Evolutionary conservation across 2,888 invertebrate species (phyloP).

Genomic region (Urechis unicinctus): DNA sequence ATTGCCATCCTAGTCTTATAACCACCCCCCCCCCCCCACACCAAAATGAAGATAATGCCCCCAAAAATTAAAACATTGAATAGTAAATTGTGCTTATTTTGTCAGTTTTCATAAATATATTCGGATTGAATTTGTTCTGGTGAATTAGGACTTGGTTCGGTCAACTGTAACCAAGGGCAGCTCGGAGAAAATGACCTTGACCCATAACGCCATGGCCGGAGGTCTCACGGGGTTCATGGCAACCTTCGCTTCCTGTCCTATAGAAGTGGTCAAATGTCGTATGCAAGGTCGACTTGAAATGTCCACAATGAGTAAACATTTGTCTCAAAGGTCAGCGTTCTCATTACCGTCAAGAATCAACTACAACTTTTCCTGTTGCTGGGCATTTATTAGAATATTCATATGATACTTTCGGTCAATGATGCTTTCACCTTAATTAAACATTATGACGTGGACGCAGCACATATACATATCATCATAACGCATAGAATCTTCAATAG

Average conservation of each 20-base stretch:
- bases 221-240: slow-evolving; percentile 8
- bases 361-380: not conserved
- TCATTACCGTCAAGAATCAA: not conserved
- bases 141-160: slow-evolving; percentile 7
- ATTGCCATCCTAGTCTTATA: no score
- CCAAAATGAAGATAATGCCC: no score
- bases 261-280: slow-evolving; percentile 7
- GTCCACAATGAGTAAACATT: not conserved
- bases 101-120: not conserved
- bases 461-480: no score
- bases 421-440: not conserved
- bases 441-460: no score
- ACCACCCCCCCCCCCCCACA: no score
- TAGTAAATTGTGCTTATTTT: not conserved
- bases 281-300: slow-evolving; percentile 7
- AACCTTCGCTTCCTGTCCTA: slow-evolving; percentile 7
- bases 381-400: not conserved
- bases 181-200: slow-evolving; percentile 7
- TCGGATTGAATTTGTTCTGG: no score
- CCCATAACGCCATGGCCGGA: slow-evolving; percentile 6
- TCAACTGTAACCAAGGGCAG: not conserved
- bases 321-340: no score
- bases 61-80: no score
- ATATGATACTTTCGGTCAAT: not conserved
- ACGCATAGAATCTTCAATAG: no score